Percentiles rank a stretch among this genome's conserved stretches.
These are phyloP conservation scores for Halcyon malimbica DNA, from an alignment of 2,113 vertebrate genomes.

Conservation along the genomic window DNA sequence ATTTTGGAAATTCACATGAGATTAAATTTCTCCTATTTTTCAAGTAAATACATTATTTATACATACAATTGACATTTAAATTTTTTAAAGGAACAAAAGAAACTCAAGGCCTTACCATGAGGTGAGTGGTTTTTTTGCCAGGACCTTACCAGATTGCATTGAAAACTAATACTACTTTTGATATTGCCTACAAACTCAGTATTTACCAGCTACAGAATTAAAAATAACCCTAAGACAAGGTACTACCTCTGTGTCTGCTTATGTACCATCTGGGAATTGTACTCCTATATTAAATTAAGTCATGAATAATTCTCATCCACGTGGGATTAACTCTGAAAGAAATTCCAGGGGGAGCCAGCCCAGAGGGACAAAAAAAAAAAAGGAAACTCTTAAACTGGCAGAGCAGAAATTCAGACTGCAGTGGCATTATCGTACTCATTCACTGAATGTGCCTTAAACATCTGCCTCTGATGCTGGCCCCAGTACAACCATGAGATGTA, in stretches of 20 bases:
- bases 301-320: background rate
- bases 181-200: background rate
- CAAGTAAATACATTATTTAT: background rate
- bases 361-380: background rate
- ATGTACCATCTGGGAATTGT: background rate
- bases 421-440: background rate
- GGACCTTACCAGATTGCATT: background rate
- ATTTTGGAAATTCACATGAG: background rate
- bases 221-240: background rate
- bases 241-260: background rate
- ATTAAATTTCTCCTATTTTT: background rate
- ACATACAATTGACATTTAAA: background rate
- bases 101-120: background rate
- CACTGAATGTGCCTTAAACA: background rate
- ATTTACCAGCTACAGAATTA: background rate
- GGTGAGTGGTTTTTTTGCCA: background rate
- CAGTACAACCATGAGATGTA: rapidly evolving
- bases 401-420: background rate
- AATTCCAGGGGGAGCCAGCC: background rate
- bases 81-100: background rate
- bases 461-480: background rate
- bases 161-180: background rate
- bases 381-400: background rate
- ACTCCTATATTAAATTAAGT: slow-evolving; percentile 11
- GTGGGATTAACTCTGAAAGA: background rate